Evolutionary conservation across 2,888 invertebrate species (phyloP).

Genomic region (Cremastinae sp.): DNA sequence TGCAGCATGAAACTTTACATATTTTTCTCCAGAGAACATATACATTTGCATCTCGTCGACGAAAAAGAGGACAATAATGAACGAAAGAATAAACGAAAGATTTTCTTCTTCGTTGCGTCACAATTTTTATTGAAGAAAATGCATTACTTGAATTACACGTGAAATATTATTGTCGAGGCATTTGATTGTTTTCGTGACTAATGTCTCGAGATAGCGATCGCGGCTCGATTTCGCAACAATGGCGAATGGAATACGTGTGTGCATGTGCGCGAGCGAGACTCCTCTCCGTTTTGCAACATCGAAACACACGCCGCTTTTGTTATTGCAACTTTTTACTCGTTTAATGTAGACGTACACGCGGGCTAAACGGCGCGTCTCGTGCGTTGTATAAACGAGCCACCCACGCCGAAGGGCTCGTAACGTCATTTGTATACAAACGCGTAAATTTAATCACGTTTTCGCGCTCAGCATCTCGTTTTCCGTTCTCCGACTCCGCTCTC

Average conservation of each 20-base stretch:
- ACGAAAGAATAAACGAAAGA: background rate
- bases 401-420: no score
- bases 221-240: constrained; percentile 49
- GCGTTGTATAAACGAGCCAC: no score
- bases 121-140: constrained; percentile 3
- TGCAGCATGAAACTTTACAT: no score
- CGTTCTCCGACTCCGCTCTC: no score
- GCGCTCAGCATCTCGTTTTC: no score
- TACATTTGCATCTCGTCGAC: no score
- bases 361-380: no score
- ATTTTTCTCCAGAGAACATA: no score
- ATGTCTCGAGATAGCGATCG: constrained; percentile 49
- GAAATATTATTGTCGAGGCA: constrained; percentile 18
- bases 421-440: no score
- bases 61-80: background rate
- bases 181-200: constrained; percentile 48
- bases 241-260: constrained; percentile 31
- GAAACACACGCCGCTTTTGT: constrained; percentile 1
- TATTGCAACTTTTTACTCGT: no score
- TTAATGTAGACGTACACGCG: no score
- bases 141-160: constrained; percentile 27
- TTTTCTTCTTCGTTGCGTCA: constrained; percentile 9
- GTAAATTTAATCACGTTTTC: no score
- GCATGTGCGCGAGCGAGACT: background rate
- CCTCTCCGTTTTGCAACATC: background rate